phyloP scores from a whole-genome alignment of 2,888 invertebrate species.

The Cabera pusaria region DNA sequence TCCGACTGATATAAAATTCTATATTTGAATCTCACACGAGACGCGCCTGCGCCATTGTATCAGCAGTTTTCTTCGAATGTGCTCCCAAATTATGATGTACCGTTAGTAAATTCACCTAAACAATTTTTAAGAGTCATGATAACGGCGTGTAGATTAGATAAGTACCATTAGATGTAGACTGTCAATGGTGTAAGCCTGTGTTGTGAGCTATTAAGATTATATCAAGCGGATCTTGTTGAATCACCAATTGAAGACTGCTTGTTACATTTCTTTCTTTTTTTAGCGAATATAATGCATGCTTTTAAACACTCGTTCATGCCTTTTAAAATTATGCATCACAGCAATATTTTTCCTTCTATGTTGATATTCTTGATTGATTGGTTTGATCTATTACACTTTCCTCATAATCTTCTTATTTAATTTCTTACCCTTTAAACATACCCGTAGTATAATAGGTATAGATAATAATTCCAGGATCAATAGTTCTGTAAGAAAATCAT shows the following conservation, averaged over 20 bases:
- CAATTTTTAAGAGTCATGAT: slow-evolving; percentile 30
- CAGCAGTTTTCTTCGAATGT: slow-evolving; percentile 38
- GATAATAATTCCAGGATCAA: no score
- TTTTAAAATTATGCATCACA: no score
- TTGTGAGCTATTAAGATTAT: slow-evolving; percentile 50
- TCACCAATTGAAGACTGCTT: slow-evolving; percentile 16
- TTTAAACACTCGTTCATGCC: no score
- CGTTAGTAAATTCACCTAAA: slow-evolving; percentile 24
- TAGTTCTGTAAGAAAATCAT: no score
- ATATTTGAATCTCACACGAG: slow-evolving; percentile 65
- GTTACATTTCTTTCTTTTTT: slow-evolving; percentile 11
- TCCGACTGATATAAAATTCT: slow-evolving; percentile 76
- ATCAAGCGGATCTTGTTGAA: slow-evolving; percentile 32
- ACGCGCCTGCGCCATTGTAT: slow-evolving; percentile 46
- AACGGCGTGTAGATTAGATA: slow-evolving; percentile 38
- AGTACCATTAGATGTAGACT: slow-evolving; percentile 37
- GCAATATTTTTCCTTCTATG: no score
- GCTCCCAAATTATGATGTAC: slow-evolving; percentile 8
- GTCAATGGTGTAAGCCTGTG: slow-evolving; percentile 39
- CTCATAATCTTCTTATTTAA: no score
- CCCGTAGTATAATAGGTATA: background rate
- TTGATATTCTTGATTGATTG: no score
- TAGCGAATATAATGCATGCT: no score
- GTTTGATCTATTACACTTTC: no score
- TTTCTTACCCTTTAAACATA: no score